Base-by-base conservation (phyloP, 2,888 invertebrate species). In the Nephrotoma guestfalica region DNA sequence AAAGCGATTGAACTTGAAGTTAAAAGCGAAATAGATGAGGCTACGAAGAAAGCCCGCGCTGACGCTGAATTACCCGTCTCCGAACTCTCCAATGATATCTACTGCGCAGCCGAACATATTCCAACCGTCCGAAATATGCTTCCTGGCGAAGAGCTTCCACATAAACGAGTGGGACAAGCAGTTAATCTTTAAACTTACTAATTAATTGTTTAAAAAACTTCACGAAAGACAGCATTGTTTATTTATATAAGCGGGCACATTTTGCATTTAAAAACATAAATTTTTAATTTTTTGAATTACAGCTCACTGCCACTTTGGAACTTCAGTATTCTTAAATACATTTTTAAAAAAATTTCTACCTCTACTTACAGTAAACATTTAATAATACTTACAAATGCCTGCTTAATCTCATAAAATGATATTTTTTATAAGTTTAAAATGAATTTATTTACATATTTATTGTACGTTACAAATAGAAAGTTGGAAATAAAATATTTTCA, bases 1-100 rank as follows among this genome's bases (percentile, higher is more conserved):
- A 98, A 98, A 94, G 97, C 96, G 6, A 94, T 98, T 88, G 98
- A 98, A 89, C 92, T 92, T 4, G 95, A 95, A 89, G 95, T 97
- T 11, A 94, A 96, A 87, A 94, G 94, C 88, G 93, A 94, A 87
- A 94, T 98, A 0, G 98, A 98, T 90, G 96, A 96, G 87, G 96
- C 96, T 0, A 93, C 94, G 3, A 95, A 95, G 89, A 91, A 92
- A 83, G 94, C 97, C 0, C 95, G 95, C 89, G 88, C 92, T 0
- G 97, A 97, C 88, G 92, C 94, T 6, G 97, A 97, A 91, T 93
- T 96, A 40, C 93, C 94, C 0, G 40, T 94, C 0, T 94, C 94
- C 86, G 96, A 97, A 90, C 92, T 97, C 3, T 92, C 95, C 57
- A 93, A 93, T 2, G 95, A 97, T 90, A 93, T 98, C 86, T 96